Evolutionary conservation across 1,140 invertebrate species (phyloP), one percentile per base, ranked within the genome.

Genomic region (Zaprionus camerounensis): DNA sequence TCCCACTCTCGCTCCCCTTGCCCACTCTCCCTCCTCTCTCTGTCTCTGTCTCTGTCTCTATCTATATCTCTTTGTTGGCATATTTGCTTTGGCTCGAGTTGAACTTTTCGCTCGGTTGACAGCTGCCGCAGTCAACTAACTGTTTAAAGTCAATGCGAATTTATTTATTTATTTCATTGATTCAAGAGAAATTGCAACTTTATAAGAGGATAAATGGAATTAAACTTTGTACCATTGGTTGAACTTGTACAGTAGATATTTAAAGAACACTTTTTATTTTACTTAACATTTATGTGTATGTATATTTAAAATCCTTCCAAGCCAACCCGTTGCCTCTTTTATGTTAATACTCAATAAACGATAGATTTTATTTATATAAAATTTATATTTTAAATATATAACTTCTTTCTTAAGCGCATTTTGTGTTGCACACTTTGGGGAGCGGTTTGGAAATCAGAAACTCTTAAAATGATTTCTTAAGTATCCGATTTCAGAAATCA

Each of bases 21-120:
- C 31, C 3, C 36, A 57, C 22, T 49, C 36, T 4, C 17, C 26
- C 36, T 28, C 9, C 36, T 49, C 17, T 64, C 41, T 44, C 28
- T 41, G 31, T 17, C 20, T 57, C n/a, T n/a, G n/a, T n/a, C 51
- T 26, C 31, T 49, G 22, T 24, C 68, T 66, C 53, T 36, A 51
- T 69, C 53, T 67, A 65, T 71, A 67, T 78, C 53, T 65, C 38
- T 69, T 74, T 72, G 66, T 56, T 74, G 51, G 51, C 66, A 69
- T 74, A 74, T 74, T 74, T 74, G 57, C 71, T 69, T 74, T 69
- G 57, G 67, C 66, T 38, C 13, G 13, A 64, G 51, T 56, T 55
- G 58, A 70, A 58, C 57, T 64, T 51, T 51, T 49, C 44, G 51
- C 26, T 56, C 22, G 49, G 58, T 17, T 68, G 57, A 69, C 55